Evolutionary conservation across 1,140 invertebrate species (phyloP).

Genomic region (Fopius arisanus): DNA sequence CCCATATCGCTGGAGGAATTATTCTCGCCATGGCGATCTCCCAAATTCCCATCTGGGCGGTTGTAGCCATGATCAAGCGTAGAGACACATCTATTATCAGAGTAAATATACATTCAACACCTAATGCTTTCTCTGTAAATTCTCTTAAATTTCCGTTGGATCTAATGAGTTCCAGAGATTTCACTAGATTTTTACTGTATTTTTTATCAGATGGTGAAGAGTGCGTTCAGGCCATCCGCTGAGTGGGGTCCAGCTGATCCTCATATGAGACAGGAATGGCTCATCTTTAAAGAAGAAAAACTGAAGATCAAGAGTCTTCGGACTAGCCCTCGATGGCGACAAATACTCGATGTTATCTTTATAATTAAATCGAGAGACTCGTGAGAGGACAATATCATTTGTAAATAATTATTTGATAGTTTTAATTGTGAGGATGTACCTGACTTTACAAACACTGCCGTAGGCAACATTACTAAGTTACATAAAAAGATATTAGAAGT

Average conservation of each 20-base stretch:
- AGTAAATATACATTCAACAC: no score
- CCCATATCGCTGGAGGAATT: constrained; percentile 9
- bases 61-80: constrained; percentile 33
- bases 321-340: constrained; percentile 19
- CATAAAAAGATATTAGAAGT: not conserved
- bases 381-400: no score
- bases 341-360: constrained; percentile 20
- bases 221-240: constrained; percentile 17
- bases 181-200: no score
- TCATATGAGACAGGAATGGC: constrained; percentile 64
- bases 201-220: constrained; percentile 20
- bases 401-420: no score
- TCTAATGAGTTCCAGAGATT: no score
- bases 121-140: no score
- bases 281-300: constrained; percentile 33
- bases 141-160: no score
- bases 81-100: not conserved
- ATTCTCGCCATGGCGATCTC: constrained; percentile 48
- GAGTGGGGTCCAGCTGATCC: constrained; percentile 47
- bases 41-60: constrained; percentile 54
- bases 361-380: not conserved
- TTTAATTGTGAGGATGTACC: no score
- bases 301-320: constrained; percentile 20
- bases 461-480: not conserved
- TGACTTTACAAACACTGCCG: no score